Conservation (phyloP, 2,888 invertebrate species). For the Yponomeuta plumbellus region DNA sequence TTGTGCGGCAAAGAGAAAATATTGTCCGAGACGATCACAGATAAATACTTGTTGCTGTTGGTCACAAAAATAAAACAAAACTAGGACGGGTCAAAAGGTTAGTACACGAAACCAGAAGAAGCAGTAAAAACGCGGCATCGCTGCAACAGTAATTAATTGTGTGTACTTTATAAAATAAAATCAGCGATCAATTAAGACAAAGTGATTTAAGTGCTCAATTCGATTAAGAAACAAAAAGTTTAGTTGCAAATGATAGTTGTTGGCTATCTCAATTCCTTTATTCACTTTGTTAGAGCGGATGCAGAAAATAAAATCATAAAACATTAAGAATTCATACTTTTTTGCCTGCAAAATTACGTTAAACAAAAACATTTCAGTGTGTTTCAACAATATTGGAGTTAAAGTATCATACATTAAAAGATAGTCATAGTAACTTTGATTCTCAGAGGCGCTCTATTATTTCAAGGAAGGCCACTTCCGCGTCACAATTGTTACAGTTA, state of each 20-base stretch:
- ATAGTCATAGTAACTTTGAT: not conserved
- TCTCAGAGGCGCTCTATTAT: not conserved
- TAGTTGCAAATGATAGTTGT: constrained; percentile 14
- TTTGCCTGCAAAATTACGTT: too few relatives aligned
- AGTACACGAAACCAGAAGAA: constrained; percentile 6
- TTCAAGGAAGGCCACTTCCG: constrained; percentile 6
- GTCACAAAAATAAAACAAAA: constrained; percentile 18
- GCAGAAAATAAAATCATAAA: constrained; percentile 33
- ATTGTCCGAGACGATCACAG: constrained; percentile 38
- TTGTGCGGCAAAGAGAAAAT: constrained; percentile 56
- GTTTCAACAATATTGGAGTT: too few relatives aligned
- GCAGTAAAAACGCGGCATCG: constrained; percentile 9
- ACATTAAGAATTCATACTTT: too few relatives aligned
- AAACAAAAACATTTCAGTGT: too few relatives aligned
- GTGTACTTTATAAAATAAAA: constrained; percentile 35
- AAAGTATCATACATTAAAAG: not conserved
- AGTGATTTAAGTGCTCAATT: constrained; percentile 25
- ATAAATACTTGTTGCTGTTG: constrained; percentile 18
- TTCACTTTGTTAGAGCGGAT: constrained; percentile 26
- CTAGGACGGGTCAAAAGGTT: not conserved
- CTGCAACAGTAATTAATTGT: constrained; percentile 1
- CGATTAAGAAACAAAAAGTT: constrained; percentile 33
- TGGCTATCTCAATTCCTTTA: too few relatives aligned
- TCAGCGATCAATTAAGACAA: constrained; percentile 28
- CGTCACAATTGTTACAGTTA: constrained; percentile 15